phyloP scores from a whole-genome alignment of 2,113 vertebrate species.

The Dipodomys ordii region DNA sequence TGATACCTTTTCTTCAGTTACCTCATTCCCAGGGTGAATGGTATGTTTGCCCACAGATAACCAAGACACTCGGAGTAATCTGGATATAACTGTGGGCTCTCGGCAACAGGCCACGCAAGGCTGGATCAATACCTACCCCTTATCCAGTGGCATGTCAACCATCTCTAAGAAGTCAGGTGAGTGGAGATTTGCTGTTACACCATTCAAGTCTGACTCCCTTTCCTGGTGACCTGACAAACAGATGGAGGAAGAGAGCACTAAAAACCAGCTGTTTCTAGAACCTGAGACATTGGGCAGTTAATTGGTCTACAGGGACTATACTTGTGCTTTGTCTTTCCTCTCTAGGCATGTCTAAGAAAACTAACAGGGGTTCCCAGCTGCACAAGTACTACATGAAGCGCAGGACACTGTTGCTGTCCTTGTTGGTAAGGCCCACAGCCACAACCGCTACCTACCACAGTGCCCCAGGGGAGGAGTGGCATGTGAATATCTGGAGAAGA shows the following conservation, averaged over 20 bases:
- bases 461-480: rapidly evolving
- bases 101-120: slow-evolving; percentile 95
- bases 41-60: slow-evolving; percentile 89
- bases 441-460: neutral
- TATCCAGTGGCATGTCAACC: slow-evolving; percentile 98
- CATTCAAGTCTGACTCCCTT: neutral
- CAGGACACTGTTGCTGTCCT: slow-evolving; percentile 93
- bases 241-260: neutral
- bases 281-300: neutral
- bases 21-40: neutral
- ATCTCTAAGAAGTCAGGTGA: slow-evolving; percentile 99
- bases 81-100: slow-evolving; percentile 94
- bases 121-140: slow-evolving; percentile 98
- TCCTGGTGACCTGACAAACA: neutral
- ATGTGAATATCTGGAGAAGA: no score
- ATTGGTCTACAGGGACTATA: neutral
- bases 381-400: slow-evolving; percentile 99
- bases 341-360: slow-evolving; percentile 97
- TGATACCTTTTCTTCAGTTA: neutral
- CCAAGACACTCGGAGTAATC: slow-evolving; percentile 94
- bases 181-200: neutral
- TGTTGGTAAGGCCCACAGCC: slow-evolving; percentile 89
- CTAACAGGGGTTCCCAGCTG: slow-evolving; percentile 95
- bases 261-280: neutral
- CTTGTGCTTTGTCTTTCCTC: slow-evolving; percentile 55